Conservation (phyloP, 2,797 vertebrate genomes). For the Leontocebus nigricollis region DNA sequence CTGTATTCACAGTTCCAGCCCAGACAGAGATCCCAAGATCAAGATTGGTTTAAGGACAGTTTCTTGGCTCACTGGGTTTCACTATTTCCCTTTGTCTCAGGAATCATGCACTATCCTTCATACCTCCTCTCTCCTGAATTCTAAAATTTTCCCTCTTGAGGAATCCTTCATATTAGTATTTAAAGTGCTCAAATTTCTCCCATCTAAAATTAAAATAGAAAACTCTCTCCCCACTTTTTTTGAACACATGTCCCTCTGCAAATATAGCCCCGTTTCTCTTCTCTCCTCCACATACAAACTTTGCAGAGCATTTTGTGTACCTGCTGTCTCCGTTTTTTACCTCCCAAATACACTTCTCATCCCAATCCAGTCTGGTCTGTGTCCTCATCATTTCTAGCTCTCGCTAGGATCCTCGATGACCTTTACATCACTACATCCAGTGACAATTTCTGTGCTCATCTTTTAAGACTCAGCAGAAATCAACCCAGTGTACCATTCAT, state of each 20-base stretch:
- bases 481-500: neutral
- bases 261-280: neutral
- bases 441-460: neutral
- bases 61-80: neutral
- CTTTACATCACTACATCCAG: neutral
- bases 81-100: neutral
- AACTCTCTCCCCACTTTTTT: neutral
- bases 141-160: neutral
- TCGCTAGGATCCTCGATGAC: neutral
- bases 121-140: neutral
- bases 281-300: neutral
- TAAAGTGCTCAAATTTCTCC: neutral
- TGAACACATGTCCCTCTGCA: neutral
- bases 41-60: neutral
- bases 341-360: neutral
- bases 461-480: neutral
- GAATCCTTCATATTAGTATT: neutral
- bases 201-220: neutral
- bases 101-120: neutral
- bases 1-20: neutral
- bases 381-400: neutral
- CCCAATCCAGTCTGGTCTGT: neutral
- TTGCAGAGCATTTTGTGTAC: neutral
- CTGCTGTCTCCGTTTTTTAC: neutral
- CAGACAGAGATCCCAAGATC: neutral